Percentiles rank a stretch among this genome's conserved stretches.
Conservation (phyloP, 2,797 vertebrate species). For the Ispidina lecontei region DNA sequence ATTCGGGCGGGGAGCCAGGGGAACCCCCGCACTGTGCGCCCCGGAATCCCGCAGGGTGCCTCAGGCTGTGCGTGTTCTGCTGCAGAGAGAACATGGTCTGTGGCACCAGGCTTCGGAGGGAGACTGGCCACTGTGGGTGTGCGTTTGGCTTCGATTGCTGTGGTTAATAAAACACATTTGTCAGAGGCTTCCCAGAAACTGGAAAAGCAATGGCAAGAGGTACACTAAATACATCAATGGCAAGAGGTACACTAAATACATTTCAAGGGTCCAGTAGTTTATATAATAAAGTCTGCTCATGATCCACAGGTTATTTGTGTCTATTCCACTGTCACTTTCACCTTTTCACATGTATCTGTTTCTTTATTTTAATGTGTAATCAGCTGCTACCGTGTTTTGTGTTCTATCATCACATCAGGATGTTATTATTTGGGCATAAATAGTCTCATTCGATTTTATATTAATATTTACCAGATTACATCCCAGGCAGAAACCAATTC, state of each 20-base stretch:
- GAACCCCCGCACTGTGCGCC: fast-evolving
- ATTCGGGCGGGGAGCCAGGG: background rate
- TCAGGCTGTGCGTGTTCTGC: background rate
- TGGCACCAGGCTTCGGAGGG: background rate
- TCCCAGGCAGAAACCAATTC: background rate
- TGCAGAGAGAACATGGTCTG: background rate
- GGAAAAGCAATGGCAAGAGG: background rate
- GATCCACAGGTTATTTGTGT: background rate
- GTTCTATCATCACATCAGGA: background rate
- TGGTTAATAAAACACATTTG: background rate
- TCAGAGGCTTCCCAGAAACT: background rate
- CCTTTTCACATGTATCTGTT: background rate
- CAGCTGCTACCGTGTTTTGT: background rate
- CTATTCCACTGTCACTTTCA: background rate
- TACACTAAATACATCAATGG: background rate
- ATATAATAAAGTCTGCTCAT: background rate
- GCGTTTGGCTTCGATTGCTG: background rate
- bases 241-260: background rate
- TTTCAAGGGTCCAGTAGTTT: background rate
- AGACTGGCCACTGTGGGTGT: background rate
- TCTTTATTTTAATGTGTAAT: background rate
- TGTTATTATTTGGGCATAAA: background rate
- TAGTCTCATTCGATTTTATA: background rate
- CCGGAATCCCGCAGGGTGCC: fast-evolving
- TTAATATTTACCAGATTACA: background rate